Percentiles rank a stretch among this genome's conserved stretches.
phyloP scores from a whole-genome alignment of 1,140 invertebrate genomes.

The Charaxes varanes region DNA sequence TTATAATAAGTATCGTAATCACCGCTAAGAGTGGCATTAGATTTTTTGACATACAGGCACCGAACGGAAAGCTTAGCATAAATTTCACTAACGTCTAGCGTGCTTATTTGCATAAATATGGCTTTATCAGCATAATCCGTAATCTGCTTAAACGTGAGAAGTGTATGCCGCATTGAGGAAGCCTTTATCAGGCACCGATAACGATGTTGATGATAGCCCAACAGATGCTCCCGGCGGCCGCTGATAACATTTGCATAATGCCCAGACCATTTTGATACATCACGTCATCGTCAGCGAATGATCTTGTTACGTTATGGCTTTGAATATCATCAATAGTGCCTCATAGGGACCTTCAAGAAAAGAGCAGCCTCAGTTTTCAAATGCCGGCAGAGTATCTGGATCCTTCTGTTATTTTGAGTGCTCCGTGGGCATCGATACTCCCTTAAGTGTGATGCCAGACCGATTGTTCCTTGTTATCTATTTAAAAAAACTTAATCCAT shows the following conservation, averaged over 20 bases:
- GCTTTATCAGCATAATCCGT: slow-evolving; percentile 6
- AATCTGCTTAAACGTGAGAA: slow-evolving; percentile 18
- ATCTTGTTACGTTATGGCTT: slow-evolving; percentile 48
- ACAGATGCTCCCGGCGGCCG: slow-evolving; percentile 39
- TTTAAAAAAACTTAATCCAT: no score
- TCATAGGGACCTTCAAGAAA: no score
- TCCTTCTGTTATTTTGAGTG: no score
- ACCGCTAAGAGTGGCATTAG: no score
- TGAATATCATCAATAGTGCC: slow-evolving; percentile 30
- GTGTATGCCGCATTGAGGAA: slow-evolving; percentile 11
- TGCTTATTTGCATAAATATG: not conserved
- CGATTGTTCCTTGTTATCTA: no score
- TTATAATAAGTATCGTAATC: no score
- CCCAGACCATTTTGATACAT: slow-evolving; percentile 42
- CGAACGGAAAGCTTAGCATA: no score
- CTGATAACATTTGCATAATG: slow-evolving; percentile 59
- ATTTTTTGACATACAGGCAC: no score
- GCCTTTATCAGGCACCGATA: slow-evolving; percentile 17
- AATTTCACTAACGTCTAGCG: not conserved
- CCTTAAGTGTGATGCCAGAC: no score
- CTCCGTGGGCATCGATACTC: no score
- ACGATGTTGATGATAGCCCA: slow-evolving; percentile 20
- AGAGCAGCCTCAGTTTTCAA: no score
- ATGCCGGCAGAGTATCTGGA: no score
- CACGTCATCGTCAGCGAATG: slow-evolving; percentile 46